Evolutionary conservation across 2,888 invertebrate species (phyloP), one percentile per base, ranked within the genome.

Genomic region (Hybos culiciformis): DNA sequence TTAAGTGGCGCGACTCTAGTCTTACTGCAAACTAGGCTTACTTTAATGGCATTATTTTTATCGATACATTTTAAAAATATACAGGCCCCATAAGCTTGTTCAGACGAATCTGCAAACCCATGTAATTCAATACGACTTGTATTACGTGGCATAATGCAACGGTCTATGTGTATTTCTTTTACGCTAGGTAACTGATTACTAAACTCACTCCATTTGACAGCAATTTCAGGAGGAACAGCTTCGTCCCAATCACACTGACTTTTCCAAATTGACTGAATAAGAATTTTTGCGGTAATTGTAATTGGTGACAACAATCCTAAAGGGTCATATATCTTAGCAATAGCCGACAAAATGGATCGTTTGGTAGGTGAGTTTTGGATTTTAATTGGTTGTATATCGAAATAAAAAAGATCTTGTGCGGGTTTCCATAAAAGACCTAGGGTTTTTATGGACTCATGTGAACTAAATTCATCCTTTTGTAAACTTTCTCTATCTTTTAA

Each of bases 271-370:
- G 45, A 26, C 26, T 47, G 51, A 20, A 50, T 7, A 8, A 47
- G 43, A 21, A 45, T 41, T 15, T 50, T 48, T 2, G 32, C 46
- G 11, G 14, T 39, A 6, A 50, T 41, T 5, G 43, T 38, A 1
- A 48, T 20, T 15, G 50, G 50, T 9, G 44, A 38, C 4, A 51
- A 31, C 11, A 46, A 39, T 1, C 49, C 49, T 26, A 44, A 24
- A 3, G 51, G 50, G 26, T 50, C 48, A 26, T 43, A 51, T 17
- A 51, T 14, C 2, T 23, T 19, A 5, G 47, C 29, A 1, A 46
- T 11, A 12, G 42, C 39, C 6, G 46, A 46, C 7, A 48, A 19
- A 3, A 51, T 32, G 8, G 6, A 11, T 9, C 47, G 20, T 21
- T 48, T 49, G 1, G 49, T 43, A 15, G n/a, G n/a, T n/a, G 47